Evolutionary conservation across 2,888 invertebrate species (phyloP), one percentile per base, ranked within the genome.

Genomic region (Parapristionchus giblindavisi): DNA sequence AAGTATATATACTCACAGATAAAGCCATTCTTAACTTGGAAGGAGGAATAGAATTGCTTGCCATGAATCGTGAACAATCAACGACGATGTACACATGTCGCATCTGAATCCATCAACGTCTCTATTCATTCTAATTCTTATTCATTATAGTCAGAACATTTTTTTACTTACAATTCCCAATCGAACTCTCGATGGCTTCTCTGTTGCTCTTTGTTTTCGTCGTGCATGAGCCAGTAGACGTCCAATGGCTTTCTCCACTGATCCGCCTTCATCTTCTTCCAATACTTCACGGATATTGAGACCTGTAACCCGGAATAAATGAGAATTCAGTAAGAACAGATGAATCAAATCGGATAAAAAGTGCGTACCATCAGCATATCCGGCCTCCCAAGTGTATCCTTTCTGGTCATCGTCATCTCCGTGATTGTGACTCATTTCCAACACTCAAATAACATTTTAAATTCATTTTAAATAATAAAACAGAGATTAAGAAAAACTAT

Each of bases 61-160:
- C 92, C 98, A 99, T 99, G 1, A 95, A 92, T 86, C 94, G 93
- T 0, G 98, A 98, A 88, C 94, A 93, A 89, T 99, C 99, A 3
- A 99, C 89, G 32, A 98, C 92, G 2, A 99, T 89, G 87, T 93
- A 94, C 75, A 99, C 89, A 89, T 99, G 97, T 65, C 99, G 91
- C 98, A 99, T 99, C 96, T 89, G 76, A 66, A 34, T 32, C 6
- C 14, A 24, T 6, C 24, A 14, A 54, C n/a, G n/a, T 24, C 27
- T 14, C 24, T 34, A 2, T 65, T 40, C 29, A 63, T 48, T 60
- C 56, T 8, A 38, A 74, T 52, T n/a, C 60, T 40, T 70, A 24
- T 14, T 21, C n/a, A 21, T 4, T 11, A 71, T 27, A 56, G 0
- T 24, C 38, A 24, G 17, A 36, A 40, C 24, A 1, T 5, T n/a